Evolutionary conservation across 2,888 invertebrate genomes (phyloP).

Genomic region (Nemurella pictetii): DNA sequence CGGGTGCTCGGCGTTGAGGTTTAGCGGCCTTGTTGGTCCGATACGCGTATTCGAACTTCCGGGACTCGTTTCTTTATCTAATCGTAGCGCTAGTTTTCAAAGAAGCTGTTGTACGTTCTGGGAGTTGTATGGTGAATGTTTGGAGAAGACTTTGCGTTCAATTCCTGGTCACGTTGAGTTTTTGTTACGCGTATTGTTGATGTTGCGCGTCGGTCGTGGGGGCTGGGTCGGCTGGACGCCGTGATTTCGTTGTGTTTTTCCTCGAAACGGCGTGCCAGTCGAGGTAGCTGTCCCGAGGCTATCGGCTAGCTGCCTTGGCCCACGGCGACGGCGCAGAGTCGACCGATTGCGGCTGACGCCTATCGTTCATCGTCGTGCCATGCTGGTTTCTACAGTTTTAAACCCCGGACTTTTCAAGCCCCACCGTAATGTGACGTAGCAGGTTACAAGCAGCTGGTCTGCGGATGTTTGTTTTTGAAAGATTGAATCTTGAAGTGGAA

Average conservation of each 20-base stretch:
- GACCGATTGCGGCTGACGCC: background rate
- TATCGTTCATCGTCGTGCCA: slow-evolving; percentile 27
- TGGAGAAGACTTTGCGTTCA: no score
- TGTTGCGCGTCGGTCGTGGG: no score
- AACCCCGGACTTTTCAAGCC: slow-evolving; percentile 18
- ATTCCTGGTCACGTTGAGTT: no score
- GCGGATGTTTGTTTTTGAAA: slow-evolving; percentile 6
- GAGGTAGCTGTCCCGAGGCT: no score
- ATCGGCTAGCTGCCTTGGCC: background rate
- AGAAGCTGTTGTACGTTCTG: no score
- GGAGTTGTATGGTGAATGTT: no score
- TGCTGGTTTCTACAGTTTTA: slow-evolving; percentile 28
- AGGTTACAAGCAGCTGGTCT: slow-evolving; percentile 33
- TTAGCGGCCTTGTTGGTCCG: no score
- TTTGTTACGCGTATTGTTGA: no score
- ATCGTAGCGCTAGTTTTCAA: no score
- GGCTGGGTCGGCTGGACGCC: background rate
- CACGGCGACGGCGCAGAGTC: background rate
- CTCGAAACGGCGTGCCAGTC: background rate
- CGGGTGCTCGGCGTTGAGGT: slow-evolving; percentile 84
- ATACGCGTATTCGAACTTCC: no score
- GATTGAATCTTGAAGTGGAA: background rate
- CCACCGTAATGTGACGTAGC: slow-evolving; percentile 29
- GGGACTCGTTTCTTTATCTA: no score
- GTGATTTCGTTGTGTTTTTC: background rate